Evolutionary conservation across 2,888 invertebrate genomes (phyloP), one percentile per base, ranked within the genome.

Genomic region (Orchestes rusci): DNA sequence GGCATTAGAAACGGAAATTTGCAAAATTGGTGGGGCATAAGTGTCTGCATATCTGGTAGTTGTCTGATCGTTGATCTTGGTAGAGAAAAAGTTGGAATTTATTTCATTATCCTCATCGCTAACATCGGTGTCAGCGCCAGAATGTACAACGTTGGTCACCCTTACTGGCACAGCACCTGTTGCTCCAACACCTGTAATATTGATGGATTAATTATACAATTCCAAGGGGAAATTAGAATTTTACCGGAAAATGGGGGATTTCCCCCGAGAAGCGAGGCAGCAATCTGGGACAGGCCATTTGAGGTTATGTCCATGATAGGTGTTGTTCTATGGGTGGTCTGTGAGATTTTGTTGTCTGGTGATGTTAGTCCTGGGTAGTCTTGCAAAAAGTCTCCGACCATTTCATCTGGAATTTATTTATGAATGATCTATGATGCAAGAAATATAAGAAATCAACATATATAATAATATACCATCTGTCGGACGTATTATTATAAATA

Each of bases 121-220:
- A 2, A 80, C 64, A 0, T 80, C 72, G 0, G 83, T 78, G 45
- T 83, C 83, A 1, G 73, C 55, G 3, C 61, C 55, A 1, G 64
- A 59, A 55, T 68, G 65, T n/a, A 66, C 65, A n/a, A n/a, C n/a
- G n/a, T n/a, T n/a, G n/a, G n/a, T n/a, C n/a, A n/a, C n/a, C n/a
- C n/a, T n/a, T n/a, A n/a, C n/a, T 8, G 67, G 65, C 17, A 68
- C 39, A n/a, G 62, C 35, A 17, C 50, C 48, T 16, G 27, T 18
- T 13, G 32, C 34, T 20, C 38, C 44, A n/a, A 23, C 39, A 39
- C 39, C 39, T 47, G n/a, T 18, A 45, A 38, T n/a, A 40, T 15
- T 16, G 20, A n/a, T n/a, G n/a, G n/a, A n/a, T n/a, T n/a, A n/a
- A n/a, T n/a, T n/a, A n/a, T n/a, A n/a, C n/a, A n/a, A n/a, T n/a